Evolutionary conservation across 2,888 invertebrate species (phyloP).

Genomic region (Drosophila acutilabella): DNA sequence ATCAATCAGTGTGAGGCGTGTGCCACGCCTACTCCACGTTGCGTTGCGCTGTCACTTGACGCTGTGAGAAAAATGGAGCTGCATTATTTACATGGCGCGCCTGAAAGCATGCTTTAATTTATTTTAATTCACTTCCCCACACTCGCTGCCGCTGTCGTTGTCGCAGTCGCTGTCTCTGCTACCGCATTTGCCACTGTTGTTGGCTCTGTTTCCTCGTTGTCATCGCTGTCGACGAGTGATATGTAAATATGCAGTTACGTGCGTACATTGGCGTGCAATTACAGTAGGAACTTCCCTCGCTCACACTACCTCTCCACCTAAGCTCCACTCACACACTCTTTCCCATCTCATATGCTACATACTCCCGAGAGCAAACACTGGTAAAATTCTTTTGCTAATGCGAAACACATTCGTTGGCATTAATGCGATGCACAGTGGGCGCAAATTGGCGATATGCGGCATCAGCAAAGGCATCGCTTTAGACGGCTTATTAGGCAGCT

Average conservation of each 20-base stretch:
- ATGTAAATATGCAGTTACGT: constrained; percentile 81
- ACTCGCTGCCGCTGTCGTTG: constrained; percentile 9
- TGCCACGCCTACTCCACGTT: constrained; percentile 14
- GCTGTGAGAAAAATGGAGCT: constrained; percentile 72
- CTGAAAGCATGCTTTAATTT: constrained; percentile 82
- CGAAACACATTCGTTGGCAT: constrained; percentile 76
- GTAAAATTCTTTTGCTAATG: constrained; percentile 76
- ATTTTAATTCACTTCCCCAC: constrained; percentile 75
- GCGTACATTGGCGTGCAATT: constrained; percentile 81
- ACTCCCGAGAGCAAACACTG: constrained; percentile 62
- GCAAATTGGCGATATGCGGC: constrained; percentile 60
- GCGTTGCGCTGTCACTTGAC: constrained; percentile 13
- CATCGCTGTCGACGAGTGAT: constrained; percentile 66
- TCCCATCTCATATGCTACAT: background rate
- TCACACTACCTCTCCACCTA: constrained; percentile 6
- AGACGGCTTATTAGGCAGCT: constrained; percentile 64
- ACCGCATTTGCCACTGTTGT: constrained; percentile 22
- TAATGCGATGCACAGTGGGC: constrained; percentile 67
- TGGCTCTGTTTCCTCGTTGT: constrained; percentile 31
- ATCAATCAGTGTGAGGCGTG: constrained; percentile 66
- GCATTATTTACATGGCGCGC: constrained; percentile 79
- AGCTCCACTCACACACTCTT: constrained; percentile 9
- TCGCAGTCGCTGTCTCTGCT: constrained; percentile 10
- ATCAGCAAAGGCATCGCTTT: constrained; percentile 49
- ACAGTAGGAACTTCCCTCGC: constrained; percentile 61